Conservation (phyloP, 2,888 invertebrate species). For the Pyrocoelia pectoralis region DNA sequence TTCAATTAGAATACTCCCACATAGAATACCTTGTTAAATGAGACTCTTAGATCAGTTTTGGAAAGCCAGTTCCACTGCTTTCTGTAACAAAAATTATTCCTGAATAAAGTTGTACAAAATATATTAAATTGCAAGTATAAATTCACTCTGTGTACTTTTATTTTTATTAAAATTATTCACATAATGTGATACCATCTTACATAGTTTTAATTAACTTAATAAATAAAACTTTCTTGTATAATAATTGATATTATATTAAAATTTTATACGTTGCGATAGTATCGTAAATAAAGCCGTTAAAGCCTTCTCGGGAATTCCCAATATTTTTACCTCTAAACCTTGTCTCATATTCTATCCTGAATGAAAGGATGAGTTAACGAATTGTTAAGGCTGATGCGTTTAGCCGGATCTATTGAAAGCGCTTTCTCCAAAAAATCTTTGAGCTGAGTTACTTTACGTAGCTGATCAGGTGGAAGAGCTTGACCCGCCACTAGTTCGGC, state of each 20-base stretch:
- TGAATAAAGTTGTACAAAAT: slow-evolving; percentile 28
- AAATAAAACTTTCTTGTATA: slow-evolving; percentile 4
- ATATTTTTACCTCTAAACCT: slow-evolving; percentile 46
- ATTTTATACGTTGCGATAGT: neutral
- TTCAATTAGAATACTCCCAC: slow-evolving; percentile 24
- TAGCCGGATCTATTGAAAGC: slow-evolving; percentile 90
- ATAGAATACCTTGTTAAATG: slow-evolving; percentile 44
- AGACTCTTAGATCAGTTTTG: slow-evolving; percentile 37
- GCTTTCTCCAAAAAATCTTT: slow-evolving; percentile 93
- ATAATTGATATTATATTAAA: slow-evolving; percentile 18
- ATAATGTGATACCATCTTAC: slow-evolving; percentile 21
- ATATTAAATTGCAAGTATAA: slow-evolving; percentile 7
- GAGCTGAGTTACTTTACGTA: slow-evolving; percentile 89
- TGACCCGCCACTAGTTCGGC: slow-evolving; percentile 89
- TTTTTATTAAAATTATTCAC: slow-evolving; percentile 28
- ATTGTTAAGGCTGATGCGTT: slow-evolving; percentile 92
- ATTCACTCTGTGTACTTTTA: slow-evolving; percentile 17
- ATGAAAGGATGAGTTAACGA: slow-evolving; percentile 95
- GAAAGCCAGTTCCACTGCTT: slow-evolving; percentile 39
- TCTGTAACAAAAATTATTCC: slow-evolving; percentile 45
- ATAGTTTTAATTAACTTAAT: slow-evolving; percentile 6
- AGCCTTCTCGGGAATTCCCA: slow-evolving; percentile 39
- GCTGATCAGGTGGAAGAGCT: slow-evolving; percentile 85
- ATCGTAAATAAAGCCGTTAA: slow-evolving; percentile 16
- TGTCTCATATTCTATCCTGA: slow-evolving; percentile 83